Evolutionary conservation across 2,797 vertebrate species (phyloP).

Genomic region (Mormyrops attenuatus): DNA sequence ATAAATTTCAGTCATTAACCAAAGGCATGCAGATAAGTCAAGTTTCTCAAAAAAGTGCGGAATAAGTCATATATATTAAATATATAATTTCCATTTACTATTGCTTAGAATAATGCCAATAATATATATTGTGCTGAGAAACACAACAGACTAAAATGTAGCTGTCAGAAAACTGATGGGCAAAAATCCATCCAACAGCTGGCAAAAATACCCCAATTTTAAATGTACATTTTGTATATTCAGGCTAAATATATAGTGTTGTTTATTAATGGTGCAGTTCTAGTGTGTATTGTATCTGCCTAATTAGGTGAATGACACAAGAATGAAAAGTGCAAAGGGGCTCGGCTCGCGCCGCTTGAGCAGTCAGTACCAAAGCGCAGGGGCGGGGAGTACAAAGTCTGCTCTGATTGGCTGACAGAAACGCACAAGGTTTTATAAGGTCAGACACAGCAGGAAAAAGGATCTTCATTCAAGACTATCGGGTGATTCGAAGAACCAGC

Average conservation of each 20-base stretch:
- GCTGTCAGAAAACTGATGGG: neutral
- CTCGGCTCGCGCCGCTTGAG: constrained; percentile 6
- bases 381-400: constrained; percentile 11
- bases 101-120: neutral
- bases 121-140: neutral
- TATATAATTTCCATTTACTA: neutral
- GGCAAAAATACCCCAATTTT: neutral
- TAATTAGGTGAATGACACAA: neutral
- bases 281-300: neutral
- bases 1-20: neutral
- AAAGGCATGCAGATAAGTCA: neutral
- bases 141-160: neutral
- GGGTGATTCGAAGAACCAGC: neutral
- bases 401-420: constrained; percentile 31
- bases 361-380: constrained; percentile 17
- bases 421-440: constrained; percentile 11
- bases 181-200: neutral
- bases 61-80: neutral
- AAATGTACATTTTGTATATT: neutral
- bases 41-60: neutral
- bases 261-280: constrained; percentile 23
- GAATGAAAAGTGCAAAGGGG: neutral
- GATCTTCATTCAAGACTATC: neutral
- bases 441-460: neutral
- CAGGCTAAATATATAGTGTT: neutral